Evolutionary conservation across 2,113 vertebrate genomes (phyloP), one percentile per base, ranked within the genome.

Genomic region (Pongo pygmaeus): DNA sequence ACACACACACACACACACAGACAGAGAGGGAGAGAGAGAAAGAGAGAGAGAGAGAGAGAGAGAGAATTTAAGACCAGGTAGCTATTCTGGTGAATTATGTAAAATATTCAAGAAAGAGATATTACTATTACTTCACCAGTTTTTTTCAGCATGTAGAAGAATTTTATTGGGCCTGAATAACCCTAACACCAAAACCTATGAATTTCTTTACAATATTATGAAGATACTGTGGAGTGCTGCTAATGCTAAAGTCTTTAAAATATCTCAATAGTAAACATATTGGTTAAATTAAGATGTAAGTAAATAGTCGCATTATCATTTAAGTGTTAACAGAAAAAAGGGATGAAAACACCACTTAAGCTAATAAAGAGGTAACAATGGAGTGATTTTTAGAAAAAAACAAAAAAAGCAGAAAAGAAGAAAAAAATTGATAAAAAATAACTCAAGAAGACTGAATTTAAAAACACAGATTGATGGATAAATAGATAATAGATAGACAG

Each of bases 251-350:
- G 40, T 22, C 70, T 79, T 40, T 20, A n/a, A 35, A 35, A 7
- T 0, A 22, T 79, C 57, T 70, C 35, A 22, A 50, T 38, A 95
- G 25, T 46, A 85, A 78, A 48, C 18, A 70, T 50, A 84, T 38
- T 91, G 50, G 6, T 59, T 35, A 85, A 79, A 35, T 70, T 79
- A 61, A 92, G 52, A 80, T 86, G 16, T 43, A 95, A 40, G 23
- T 61, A 61, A 23, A 61, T 61, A 10, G 9, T 25, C 23, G 25
- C 20, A 61, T 61, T 61, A 23, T 25, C 20, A 25, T 61, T 25
- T 61, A 69, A 55, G 52, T 55, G 52, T 55, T 55, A 55, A 55
- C 52, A 55, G 52, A 20, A 55, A 55, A 20, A 55, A 55, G 17
- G 52, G 17, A 55, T 78, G 27, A 69, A 75, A 89, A n/a, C 8